Evolutionary conservation across 1,140 invertebrate species (phyloP).

Genomic region (Eciton burchellii): DNA sequence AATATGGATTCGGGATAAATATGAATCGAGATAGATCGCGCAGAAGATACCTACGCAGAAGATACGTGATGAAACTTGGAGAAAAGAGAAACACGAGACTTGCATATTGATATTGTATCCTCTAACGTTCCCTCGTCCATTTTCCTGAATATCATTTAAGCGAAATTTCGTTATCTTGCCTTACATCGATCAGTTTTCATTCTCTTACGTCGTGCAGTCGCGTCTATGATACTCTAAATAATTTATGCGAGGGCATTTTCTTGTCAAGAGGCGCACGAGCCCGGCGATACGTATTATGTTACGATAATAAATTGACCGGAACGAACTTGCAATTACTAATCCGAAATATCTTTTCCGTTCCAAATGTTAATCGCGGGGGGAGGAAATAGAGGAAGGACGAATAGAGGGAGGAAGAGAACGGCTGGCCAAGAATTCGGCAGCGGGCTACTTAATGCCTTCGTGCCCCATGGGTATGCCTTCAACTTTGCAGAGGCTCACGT

Average conservation of each 20-base stretch:
- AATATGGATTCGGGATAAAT: background rate
- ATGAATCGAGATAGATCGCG: too few relatives aligned
- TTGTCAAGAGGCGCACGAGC: background rate
- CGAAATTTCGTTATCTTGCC: background rate
- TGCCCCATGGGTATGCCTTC: conserved; percentile 40
- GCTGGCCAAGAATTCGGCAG: conserved; percentile 14
- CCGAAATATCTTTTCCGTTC: conserved; percentile 30
- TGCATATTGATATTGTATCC: background rate
- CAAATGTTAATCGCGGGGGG: conserved; percentile 45
- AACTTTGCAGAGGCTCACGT: conserved; percentile 71
- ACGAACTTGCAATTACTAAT: conserved; percentile 32
- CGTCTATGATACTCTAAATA: background rate
- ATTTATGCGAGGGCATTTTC: background rate
- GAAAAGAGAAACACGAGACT: background rate
- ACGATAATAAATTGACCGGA: background rate
- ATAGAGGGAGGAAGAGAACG: too few relatives aligned
- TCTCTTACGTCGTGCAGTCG: background rate
- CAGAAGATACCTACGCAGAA: background rate
- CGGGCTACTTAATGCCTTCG: conserved; percentile 64
- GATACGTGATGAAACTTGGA: background rate
- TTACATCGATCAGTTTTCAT: background rate
- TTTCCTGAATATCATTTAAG: background rate
- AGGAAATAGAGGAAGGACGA: too few relatives aligned
- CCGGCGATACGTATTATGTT: background rate
- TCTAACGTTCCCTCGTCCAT: background rate